These are phyloP conservation scores for Caenorhabditis japonica DNA, from an alignment of 2,888 invertebrate species.

Conservation along the genomic window DNA sequence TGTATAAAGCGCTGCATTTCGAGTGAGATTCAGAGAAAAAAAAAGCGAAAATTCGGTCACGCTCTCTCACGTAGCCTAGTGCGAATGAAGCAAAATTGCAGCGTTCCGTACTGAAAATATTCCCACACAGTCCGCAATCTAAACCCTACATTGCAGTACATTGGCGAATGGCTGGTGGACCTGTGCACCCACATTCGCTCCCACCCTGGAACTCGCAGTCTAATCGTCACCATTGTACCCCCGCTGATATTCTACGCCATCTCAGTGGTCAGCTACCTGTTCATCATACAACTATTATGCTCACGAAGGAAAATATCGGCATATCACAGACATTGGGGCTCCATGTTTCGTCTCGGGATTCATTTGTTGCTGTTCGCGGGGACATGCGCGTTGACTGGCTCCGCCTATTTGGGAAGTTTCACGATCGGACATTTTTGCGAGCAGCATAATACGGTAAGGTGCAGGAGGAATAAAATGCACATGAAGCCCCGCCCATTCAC, in stretches of 20 bases:
- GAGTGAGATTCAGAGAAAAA: too few relatives aligned
- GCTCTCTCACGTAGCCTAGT: too few relatives aligned
- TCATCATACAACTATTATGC: conserved; percentile 43
- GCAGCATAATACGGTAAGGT: conserved; percentile 20
- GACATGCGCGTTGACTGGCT: conserved; percentile 40
- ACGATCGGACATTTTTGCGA: conserved; percentile 38
- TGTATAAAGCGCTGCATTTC: too few relatives aligned
- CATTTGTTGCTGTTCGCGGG: conserved; percentile 43
- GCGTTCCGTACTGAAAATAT: too few relatives aligned
- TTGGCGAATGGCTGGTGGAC: conserved; percentile 48
- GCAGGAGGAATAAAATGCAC: neutral
- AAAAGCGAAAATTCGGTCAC: too few relatives aligned
- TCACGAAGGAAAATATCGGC: conserved; percentile 22
- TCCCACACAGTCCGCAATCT: too few relatives aligned
- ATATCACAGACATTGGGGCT: conserved; percentile 43
- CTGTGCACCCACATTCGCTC: conserved; percentile 37
- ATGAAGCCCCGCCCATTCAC: too few relatives aligned
- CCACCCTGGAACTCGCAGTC: conserved; percentile 35
- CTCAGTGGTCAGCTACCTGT: conserved; percentile 40
- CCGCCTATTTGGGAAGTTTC: conserved; percentile 41
- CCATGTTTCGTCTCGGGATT: conserved; percentile 44
- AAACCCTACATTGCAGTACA: conserved; percentile 14
- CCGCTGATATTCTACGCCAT: conserved; percentile 40
- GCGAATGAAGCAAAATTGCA: too few relatives aligned
- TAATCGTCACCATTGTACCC: conserved; percentile 40